These are phyloP conservation scores for Patella ulyssiponensis DNA, from an alignment of 2,888 invertebrate species.

Conservation along the genomic window DNA sequence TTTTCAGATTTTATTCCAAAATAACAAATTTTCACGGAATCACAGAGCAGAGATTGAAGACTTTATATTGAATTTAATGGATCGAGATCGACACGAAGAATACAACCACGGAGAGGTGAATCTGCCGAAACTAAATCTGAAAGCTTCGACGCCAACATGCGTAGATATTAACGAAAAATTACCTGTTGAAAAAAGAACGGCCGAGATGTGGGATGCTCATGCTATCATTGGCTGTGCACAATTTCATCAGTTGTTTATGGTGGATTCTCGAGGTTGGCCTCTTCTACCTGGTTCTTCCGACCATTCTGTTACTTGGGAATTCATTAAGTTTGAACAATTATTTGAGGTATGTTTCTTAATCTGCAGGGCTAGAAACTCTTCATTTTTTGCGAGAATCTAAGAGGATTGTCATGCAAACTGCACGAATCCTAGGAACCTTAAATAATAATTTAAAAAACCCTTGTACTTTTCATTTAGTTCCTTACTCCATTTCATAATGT, in stretches of 20 bases:
- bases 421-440: too few species aligned
- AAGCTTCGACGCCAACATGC: slow-evolving; percentile 53
- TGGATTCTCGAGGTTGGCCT: slow-evolving; percentile 65
- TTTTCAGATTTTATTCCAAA: not conserved
- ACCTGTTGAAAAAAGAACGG: slow-evolving; percentile 46
- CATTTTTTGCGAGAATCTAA: too few species aligned
- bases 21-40: slow-evolving; percentile 46
- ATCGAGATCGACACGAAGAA: slow-evolving; percentile 39
- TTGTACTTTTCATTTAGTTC: too few species aligned
- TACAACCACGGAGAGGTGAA: slow-evolving; percentile 27
- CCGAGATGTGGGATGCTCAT: slow-evolving; percentile 56
- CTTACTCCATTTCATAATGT: too few species aligned
- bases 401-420: too few species aligned
- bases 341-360: not conserved
- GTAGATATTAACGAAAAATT: slow-evolving; percentile 57
- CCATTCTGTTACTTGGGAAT: not conserved
- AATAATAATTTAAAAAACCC: too few species aligned
- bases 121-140: slow-evolving; percentile 51
- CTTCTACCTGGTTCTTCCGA: slow-evolving; percentile 20
- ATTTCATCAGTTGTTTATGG: slow-evolving; percentile 57
- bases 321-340: not conserved
- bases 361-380: too few species aligned
- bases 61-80: slow-evolving; percentile 52
- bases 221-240: slow-evolving; percentile 63
- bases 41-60: slow-evolving; percentile 60